Evolutionary conservation across 2,113 vertebrate species (phyloP).

Genomic region (Excalfactoria chinensis): DNA sequence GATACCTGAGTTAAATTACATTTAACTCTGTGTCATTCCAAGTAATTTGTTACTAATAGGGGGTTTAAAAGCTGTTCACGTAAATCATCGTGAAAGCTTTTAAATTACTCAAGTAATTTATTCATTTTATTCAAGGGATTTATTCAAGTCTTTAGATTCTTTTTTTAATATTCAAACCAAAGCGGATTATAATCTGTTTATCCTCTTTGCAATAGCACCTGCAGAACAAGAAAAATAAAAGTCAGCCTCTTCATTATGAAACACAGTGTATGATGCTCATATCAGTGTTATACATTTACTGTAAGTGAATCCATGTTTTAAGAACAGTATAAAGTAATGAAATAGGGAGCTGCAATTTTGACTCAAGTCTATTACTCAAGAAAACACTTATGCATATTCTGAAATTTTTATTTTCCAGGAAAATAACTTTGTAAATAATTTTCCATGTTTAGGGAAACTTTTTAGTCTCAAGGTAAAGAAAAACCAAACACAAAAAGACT

Average conservation of each 20-base stretch:
- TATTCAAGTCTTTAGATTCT: background rate
- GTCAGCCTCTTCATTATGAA: background rate
- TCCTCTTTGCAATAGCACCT: conserved; percentile 29
- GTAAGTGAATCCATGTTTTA: background rate
- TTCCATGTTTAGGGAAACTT: background rate
- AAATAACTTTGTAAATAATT: background rate
- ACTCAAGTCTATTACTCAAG: background rate
- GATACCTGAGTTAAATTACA: conserved; percentile 11
- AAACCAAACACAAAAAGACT: background rate
- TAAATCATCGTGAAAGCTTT: conserved; percentile 18
- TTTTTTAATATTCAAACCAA: conserved; percentile 36
- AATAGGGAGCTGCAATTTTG: background rate
- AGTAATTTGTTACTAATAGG: conserved; percentile 31
- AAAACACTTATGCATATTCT: background rate
- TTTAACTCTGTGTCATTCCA: conserved; percentile 5
- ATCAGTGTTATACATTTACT: background rate
- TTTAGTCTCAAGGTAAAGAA: background rate
- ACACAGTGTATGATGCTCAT: background rate
- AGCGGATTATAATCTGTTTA: conserved; percentile 22
- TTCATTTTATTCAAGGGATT: background rate
- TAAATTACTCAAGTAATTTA: background rate
- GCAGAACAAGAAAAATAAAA: conserved; percentile 35
- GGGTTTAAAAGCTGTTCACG: conserved; percentile 18
- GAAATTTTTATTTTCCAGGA: background rate
- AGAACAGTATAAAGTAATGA: background rate